Base-by-base conservation (phyloP, 2,888 invertebrate species). In the Cantharis flavilabris region DNA sequence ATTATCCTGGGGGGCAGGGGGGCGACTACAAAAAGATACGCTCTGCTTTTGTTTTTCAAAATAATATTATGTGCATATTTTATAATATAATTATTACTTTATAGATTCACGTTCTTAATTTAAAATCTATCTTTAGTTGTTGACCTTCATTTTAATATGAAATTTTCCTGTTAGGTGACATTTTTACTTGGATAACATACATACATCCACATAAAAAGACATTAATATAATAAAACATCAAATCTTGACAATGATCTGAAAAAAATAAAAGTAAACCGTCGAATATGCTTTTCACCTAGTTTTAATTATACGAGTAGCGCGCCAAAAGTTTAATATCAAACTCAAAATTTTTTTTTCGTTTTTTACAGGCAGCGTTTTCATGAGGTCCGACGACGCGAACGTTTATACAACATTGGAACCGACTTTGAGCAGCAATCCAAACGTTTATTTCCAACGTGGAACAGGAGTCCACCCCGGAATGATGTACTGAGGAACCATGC, bases 361-460 rank as follows among this genome's bases (percentile, higher is more conserved):
- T 86, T n/a, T 67, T 88, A 84, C 90, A 92, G 94, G 95, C 88
- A 87, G 87, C 26, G 92, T 95, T 89, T 93, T 94, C 89, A 89
- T 95, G 88, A 92, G 94, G 86, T 93, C 94, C 83, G 95, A 95
- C 87, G 96, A 96, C 88, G 93, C 94, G 84, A 95, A 94, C 90
- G 92, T 95, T 85, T 96, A 96, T 90, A 95, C 96, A 85, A 96
- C 95, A 83, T 90, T 94, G 87, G 95, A 95, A 89, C 95, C 95
- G 84, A 95, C 95, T 83, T 90, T 96, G 88, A 96, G 96, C 89
- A 95, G 94, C 89, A 96, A 96, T 90, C 96, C 96, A 82, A 96
- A 96, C 90, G 96, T 96, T 82, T 96, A 94, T 89, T 96, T 96
- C 89, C 96, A 96, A 89, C 92, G 96, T 85, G 92, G 93, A 84